Percentiles rank a stretch among this genome's conserved stretches.
Evolutionary conservation across 2,797 vertebrate genomes (phyloP).

Genomic region (Gephyroberyx darwinii): DNA sequence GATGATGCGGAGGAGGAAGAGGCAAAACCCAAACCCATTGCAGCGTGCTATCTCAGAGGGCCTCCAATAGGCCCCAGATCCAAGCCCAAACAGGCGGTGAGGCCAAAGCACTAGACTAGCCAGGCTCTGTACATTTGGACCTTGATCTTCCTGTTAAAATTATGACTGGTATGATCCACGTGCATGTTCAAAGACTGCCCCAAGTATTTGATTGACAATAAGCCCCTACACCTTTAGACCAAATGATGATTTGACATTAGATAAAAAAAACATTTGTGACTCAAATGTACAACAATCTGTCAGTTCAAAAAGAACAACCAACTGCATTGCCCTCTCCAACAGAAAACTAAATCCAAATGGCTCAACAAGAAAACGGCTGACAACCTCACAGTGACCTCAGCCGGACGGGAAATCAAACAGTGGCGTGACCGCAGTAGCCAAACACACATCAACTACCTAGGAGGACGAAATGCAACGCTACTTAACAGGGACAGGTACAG

Average conservation of each 20-base stretch:
- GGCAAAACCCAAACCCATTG: conserved; percentile 38
- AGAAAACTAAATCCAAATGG: conserved; percentile 42
- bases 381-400: not conserved
- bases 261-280: not conserved
- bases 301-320: conserved; percentile 17
- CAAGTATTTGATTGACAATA: not conserved
- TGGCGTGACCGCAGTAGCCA: not conserved
- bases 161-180: not conserved
- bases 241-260: not conserved
- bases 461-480: not conserved
- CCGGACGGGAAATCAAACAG: not conserved
- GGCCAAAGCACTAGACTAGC: not conserved
- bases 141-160: not conserved
- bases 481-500: not conserved
- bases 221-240: not conserved
- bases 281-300: not conserved
- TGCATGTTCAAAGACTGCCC: not conserved
- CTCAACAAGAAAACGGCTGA: not conserved
- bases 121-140: not conserved
- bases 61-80: conserved; percentile 53
- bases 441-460: not conserved
- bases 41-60: conserved; percentile 54
- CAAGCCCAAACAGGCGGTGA: conserved; percentile 65
- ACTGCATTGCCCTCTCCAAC: conserved; percentile 52
- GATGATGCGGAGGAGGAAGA: conserved; percentile 23